Percentiles rank a stretch among this genome's conserved stretches.
Conservation (phyloP, 2,113 vertebrate species). For the Gallinago paraguaiae region DNA sequence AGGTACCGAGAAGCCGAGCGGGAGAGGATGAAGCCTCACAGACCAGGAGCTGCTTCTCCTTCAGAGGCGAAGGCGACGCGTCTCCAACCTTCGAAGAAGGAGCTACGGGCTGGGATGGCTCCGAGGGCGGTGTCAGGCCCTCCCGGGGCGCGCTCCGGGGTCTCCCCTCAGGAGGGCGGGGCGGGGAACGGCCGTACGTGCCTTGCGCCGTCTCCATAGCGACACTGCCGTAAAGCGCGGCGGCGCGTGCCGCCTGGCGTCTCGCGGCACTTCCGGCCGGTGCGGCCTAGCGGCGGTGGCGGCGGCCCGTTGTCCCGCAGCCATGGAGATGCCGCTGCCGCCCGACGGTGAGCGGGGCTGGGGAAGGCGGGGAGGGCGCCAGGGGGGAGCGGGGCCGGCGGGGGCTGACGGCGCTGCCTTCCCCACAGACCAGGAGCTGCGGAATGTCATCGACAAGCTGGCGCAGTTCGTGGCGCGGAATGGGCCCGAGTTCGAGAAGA, state of each 20-base stretch:
- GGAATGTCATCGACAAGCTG: conserved; percentile 97
- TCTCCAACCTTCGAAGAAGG: too few relatives aligned
- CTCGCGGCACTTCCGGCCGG: conserved; percentile 54
- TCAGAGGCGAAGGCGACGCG: too few relatives aligned
- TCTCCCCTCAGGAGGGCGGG: too few relatives aligned
- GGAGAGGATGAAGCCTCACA: neutral
- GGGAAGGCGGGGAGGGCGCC: neutral
- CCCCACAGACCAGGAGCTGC: conserved; percentile 91
- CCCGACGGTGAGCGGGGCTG: conserved; percentile 72
- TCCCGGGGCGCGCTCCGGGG: neutral
- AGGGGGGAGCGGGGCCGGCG: neutral
- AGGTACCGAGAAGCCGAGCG: rapidly evolving
- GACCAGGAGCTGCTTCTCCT: neutral
- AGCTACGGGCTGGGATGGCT: neutral
- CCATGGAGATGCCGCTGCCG: conserved; percentile 81
- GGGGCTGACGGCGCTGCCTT: neutral
- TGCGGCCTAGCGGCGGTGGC: neutral
- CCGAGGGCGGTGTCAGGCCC: neutral
- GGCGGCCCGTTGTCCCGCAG: conserved; percentile 19
- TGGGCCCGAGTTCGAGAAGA: conserved; percentile 97
- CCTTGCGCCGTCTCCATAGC: neutral
- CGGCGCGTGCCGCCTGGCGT: conserved; percentile 21
- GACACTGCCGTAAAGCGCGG: conserved; percentile 63
- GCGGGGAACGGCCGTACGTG: rapidly evolving
- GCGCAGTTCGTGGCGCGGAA: conserved; percentile 97